phyloP scores from a whole-genome alignment of 2,888 invertebrate species.

The Oxycera nigricornis region DNA sequence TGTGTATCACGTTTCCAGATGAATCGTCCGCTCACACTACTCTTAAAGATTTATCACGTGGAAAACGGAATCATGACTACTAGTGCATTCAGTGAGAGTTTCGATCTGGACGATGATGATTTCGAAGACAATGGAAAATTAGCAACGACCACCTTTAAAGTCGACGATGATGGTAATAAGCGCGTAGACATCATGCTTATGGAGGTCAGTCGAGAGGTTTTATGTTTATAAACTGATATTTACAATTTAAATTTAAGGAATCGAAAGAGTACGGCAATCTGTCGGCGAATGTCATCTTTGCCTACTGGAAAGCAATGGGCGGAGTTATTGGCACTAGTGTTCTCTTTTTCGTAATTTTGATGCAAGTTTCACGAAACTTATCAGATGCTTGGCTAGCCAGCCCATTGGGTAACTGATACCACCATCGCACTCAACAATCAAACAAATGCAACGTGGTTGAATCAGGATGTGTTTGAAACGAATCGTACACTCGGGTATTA shows the following conservation, averaged over 20 bases:
- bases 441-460: conserved; percentile 13
- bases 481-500: conserved; percentile 63
- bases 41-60: conserved; percentile 55
- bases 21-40: background rate
- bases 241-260: conserved; percentile 65
- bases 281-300: conserved; percentile 74
- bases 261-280: conserved; percentile 74
- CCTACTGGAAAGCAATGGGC: conserved; percentile 84
- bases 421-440: conserved; percentile 40
- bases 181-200: conserved; percentile 65
- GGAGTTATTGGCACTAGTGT: conserved; percentile 71
- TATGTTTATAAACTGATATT: too few relatives aligned
- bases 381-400: conserved; percentile 95
- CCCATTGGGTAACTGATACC: conserved; percentile 81
- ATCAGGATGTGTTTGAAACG: conserved; percentile 16
- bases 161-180: conserved; percentile 55
- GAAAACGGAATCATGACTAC: conserved; percentile 55
- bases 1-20: conserved; percentile 54
- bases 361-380: conserved; percentile 90
- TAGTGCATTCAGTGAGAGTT: conserved; percentile 59
- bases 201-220: too few relatives aligned
- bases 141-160: background rate
- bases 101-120: conserved; percentile 57
- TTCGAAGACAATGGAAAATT: conserved; percentile 49
- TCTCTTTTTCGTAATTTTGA: conserved; percentile 77